Evolutionary conservation across 1,140 invertebrate genomes (phyloP).

Genomic region (Trichonephila clavata): DNA sequence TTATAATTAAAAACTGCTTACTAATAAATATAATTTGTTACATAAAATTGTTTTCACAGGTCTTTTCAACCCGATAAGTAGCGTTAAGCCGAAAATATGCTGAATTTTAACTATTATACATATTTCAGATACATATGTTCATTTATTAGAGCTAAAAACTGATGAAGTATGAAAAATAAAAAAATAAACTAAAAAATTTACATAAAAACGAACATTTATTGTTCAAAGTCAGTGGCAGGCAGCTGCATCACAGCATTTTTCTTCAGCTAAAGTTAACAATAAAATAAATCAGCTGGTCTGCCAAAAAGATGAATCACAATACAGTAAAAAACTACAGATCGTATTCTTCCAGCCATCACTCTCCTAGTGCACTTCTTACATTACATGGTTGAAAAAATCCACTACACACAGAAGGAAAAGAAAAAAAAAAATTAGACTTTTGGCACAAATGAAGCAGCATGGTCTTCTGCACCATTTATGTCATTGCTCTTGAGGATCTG

Average conservation of each 20-base stretch:
- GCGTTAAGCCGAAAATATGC: too few relatives aligned
- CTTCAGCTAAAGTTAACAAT: conserved; percentile 46
- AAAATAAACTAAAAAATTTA: conserved; percentile 41
- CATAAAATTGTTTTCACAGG: too few relatives aligned
- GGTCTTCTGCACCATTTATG: conserved; percentile 71
- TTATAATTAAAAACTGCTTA: too few relatives aligned
- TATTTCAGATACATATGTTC: too few relatives aligned
- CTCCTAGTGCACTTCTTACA: conserved; percentile 48
- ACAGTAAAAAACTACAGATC: conserved; percentile 74
- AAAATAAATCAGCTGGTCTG: conserved; percentile 66
- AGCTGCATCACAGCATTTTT: conserved; percentile 71
- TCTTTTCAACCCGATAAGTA: too few relatives aligned
- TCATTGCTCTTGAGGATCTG: conserved; percentile 52
- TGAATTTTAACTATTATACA: too few relatives aligned
- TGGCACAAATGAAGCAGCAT: conserved; percentile 59
- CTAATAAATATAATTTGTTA: too few relatives aligned
- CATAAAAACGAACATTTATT: conserved; percentile 75
- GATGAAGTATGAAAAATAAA: background rate
- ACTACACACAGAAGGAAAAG: conserved; percentile 48
- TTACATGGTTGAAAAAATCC: conserved; percentile 70
- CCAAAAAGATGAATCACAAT: conserved; percentile 56
- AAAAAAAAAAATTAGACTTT: conserved; percentile 51
- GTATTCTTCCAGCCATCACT: conserved; percentile 56
- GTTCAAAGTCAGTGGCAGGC: conserved; percentile 67
- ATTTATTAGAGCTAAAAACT: too few relatives aligned